Evolutionary conservation across 2,797 vertebrate genomes (phyloP).

Genomic region (Hirundo rustica): DNA sequence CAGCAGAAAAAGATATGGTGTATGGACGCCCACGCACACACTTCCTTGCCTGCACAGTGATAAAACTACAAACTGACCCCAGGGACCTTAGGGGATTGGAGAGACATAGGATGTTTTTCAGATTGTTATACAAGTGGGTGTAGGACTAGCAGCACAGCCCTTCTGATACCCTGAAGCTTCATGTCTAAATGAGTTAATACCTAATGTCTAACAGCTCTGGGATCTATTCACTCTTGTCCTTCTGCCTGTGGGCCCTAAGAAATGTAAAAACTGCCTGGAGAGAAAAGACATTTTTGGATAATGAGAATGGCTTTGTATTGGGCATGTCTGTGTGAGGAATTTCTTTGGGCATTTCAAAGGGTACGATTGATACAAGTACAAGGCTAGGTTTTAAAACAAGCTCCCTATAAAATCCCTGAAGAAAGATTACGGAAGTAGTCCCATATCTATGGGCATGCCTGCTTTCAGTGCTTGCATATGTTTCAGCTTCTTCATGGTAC

Average conservation of each 20-base stretch:
- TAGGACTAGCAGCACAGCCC: background rate
- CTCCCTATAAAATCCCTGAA: background rate
- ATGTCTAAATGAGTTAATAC: background rate
- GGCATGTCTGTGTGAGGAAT: background rate
- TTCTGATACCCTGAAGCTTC: background rate
- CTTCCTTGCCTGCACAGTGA: background rate
- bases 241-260: background rate
- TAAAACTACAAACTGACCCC: background rate
- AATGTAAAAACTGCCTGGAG: background rate
- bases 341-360: background rate
- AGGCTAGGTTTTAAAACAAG: background rate
- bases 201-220: background rate
- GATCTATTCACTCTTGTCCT: background rate
- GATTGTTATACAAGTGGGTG: background rate
- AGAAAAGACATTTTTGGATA: background rate
- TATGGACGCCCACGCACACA: background rate
- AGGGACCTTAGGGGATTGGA: background rate
- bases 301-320: background rate
- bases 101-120: fast-evolving
- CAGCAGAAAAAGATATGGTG: background rate
- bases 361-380: background rate
- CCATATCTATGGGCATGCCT: fast-evolving
- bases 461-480: background rate
- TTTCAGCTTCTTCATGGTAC: background rate
- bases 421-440: background rate